These are phyloP conservation scores for Polypterus bichir DNA, from an alignment of 2,113 vertebrate species.

Conservation along the genomic window DNA sequence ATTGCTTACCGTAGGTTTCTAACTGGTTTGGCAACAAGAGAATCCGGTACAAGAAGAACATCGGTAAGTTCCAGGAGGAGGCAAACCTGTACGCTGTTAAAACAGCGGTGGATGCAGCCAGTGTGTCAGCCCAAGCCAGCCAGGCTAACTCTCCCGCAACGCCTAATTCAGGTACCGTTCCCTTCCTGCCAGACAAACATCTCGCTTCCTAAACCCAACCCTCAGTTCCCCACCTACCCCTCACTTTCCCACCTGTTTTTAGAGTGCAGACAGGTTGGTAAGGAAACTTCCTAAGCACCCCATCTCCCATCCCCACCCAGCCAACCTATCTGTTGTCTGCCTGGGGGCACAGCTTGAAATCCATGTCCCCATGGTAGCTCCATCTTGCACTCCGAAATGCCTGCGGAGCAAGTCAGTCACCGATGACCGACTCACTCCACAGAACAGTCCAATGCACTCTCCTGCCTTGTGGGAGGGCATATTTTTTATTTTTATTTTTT, in stretches of 20 bases:
- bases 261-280: neutral
- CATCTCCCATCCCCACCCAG: neutral
- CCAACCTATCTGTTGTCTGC: neutral
- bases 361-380: no score
- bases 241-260: neutral
- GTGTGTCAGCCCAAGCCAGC: constrained; percentile 59
- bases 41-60: constrained; percentile 85
- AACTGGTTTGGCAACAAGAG: constrained; percentile 89
- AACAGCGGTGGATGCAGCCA: constrained; percentile 60
- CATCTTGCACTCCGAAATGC: no score
- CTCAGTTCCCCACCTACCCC: neutral
- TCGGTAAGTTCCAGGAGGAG: constrained; percentile 80
- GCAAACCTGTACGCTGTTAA: constrained; percentile 74
- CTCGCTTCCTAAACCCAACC: no score
- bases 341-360: no score
- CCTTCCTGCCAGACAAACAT: constrained; percentile 9
- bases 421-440: no score
- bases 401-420: no score
- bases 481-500: no score
- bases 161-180: constrained; percentile 60
- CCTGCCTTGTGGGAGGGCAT: no score
- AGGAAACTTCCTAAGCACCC: neutral
- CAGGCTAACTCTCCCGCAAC: constrained; percentile 67
- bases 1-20: constrained; percentile 55
- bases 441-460: no score